Base-by-base conservation (phyloP, 1,140 invertebrate species). In the Drosophila pallidifrons region DNA sequence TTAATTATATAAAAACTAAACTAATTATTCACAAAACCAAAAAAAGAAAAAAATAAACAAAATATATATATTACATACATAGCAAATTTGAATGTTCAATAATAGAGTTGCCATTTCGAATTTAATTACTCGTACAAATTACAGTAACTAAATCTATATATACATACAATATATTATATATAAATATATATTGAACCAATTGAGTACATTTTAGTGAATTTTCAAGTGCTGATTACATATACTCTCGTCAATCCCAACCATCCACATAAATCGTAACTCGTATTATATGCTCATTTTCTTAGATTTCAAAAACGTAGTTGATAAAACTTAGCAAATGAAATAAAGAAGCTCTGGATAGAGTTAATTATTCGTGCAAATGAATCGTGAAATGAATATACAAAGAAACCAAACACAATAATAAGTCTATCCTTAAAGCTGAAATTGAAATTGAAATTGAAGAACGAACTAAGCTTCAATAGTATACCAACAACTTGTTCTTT, bases 201-300 rank as follows among this genome's bases (percentile, higher is more conserved):
- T 77, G 58, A 73, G 69, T 77, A 88, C 81, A 89, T 88, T 85
- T 85, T 89, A 90, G 85, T 79, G 80, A 90, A 89, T 89, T 89
- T 89, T 89, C 85, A 89, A 89, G 85, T 89, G 85, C 85, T 89
- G 85, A 89, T 89, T 90, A 79, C 81, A 87, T 87, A 79, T 25
- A 25, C 20, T 25, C 28, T 65, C 63, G 46, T 57, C 32, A 57
- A 57, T 10, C 6, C 16, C 20, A 25, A 25, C 54, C 35, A 57
- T 57, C 35, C 8, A 57, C 35, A 38, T 57, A 38, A 38, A 4
- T 47, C 46, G 13, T 47, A 54, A 57, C 32, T 38, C 52, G 75
- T 82, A 66, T 66, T 71, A 74, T 85, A 77, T 85, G 77, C 49
- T 75, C 80, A 83, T 89, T 82, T 61, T 83, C 73, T 88, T 87